Evolutionary conservation across 2,797 vertebrate genomes (phyloP), one percentile per base, ranked within the genome.

Genomic region (Rhinophrynus dorsalis): DNA sequence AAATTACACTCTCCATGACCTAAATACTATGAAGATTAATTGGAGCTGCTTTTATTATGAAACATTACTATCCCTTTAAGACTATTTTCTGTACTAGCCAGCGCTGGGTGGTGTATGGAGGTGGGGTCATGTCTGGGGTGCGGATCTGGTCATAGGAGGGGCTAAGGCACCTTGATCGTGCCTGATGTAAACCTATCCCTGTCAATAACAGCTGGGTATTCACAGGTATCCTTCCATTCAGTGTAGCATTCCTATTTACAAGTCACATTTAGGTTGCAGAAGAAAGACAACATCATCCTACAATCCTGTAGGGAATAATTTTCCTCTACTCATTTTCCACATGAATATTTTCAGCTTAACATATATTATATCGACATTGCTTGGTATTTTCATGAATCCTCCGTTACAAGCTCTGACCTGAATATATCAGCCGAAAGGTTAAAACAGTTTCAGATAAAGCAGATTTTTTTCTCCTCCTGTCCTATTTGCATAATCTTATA

Each of bases 391-490:
- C 50, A 32, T 29, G 26, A 17, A 52, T 59, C 56, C 12, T 5
- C 37, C 27, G 56, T n/a, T 26, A 29, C 23, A 26, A 17, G 26
- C 23, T 15, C 37, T 42, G 56, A 59, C 56, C 35, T 42, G 56
- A 59, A 59, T 59, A 59, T n/a, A 40, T 59, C 35, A 42, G 13
- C 23, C 8, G 38, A 29, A 59, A 59, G 56, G 56, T 59, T 59
- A 42, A 59, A 42, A 40, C 23, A 15, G 23, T 40, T 24, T 38
- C 12, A 15, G 35, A 40, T 24, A 38, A 11, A 58, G 35, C n/a
- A 26, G 18, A 20, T 60, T 29, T 52, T 30, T 52, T 52, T 30
- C 3, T 52, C 4, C 23, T 18, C 2, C 8, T 52, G 3, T 20
- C 15, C 1, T 15, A 2, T 32, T 52, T 52, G 50, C 50, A 52